Conservation (phyloP, 2,113 vertebrate genomes). For the Epinephelus lanceolatus region DNA sequence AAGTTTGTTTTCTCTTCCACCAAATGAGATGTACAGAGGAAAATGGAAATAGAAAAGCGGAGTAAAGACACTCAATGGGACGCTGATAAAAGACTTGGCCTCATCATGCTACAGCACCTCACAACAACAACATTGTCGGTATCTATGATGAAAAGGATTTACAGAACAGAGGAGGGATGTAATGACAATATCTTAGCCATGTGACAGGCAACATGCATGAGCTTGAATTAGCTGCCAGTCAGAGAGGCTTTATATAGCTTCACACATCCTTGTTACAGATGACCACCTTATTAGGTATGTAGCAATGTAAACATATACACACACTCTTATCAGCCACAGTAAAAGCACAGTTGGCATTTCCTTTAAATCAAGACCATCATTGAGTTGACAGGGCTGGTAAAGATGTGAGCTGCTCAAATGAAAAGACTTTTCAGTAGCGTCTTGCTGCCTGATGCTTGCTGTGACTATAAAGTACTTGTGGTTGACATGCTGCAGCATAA, state of each 20-base stretch:
- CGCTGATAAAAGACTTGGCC: conserved; percentile 51
- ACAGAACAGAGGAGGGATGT: conserved; percentile 13
- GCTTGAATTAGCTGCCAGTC: conserved; percentile 42
- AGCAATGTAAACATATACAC: background rate
- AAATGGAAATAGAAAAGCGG: conserved; percentile 36
- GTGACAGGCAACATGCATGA: conserved; percentile 54
- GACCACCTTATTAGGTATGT: background rate
- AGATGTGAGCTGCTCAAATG: background rate
- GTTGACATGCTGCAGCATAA: conserved; percentile 30
- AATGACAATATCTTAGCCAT: conserved; percentile 27
- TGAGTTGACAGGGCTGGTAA: conserved; percentile 9
- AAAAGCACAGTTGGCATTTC: background rate
- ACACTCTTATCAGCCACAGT: background rate
- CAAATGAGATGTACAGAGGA: conserved; percentile 27
- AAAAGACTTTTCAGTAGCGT: conserved; percentile 2
- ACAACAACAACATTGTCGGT: conserved; percentile 39
- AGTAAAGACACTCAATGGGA: conserved; percentile 44
- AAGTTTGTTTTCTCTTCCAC: conserved; percentile 30
- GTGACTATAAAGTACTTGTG: conserved; percentile 21
- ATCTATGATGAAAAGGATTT: conserved; percentile 61
- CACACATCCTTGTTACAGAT: background rate
- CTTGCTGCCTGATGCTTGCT: background rate
- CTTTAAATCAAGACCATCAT: background rate
- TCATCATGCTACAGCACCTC: conserved; percentile 32
- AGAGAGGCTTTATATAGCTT: conserved; percentile 56